A percentile compares a stretch with the other conserved stretches of the same genome.
Evolutionary conservation across 2,888 invertebrate genomes (phyloP).

Genomic region (Sphaerophoria taeniata): DNA sequence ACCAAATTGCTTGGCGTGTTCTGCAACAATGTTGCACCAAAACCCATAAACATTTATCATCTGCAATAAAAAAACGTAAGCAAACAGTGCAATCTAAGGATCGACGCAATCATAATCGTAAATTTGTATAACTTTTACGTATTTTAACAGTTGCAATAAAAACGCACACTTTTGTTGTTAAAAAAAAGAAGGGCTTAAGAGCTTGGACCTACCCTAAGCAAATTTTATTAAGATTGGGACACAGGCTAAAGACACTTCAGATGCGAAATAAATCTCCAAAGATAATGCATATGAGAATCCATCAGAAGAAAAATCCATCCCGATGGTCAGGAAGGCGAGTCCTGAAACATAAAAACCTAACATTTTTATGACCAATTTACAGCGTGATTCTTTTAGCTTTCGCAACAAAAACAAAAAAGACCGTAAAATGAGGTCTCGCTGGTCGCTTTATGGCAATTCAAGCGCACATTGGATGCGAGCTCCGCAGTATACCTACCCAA

Average conservation of each 20-base stretch:
- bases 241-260: slow-evolving; percentile 36
- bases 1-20: slow-evolving; percentile 60
- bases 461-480: slow-evolving; percentile 70
- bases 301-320: slow-evolving; percentile 59
- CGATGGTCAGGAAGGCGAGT: background rate
- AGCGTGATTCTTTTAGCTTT: slow-evolving; percentile 20
- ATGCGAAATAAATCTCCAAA: slow-evolving; percentile 59
- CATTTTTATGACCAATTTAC: slow-evolving; percentile 70
- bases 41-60: background rate
- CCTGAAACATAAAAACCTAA: slow-evolving; percentile 34
- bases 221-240: slow-evolving; percentile 23
- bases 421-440: slow-evolving; percentile 48
- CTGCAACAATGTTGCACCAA: slow-evolving; percentile 67
- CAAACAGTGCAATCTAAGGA: slow-evolving; percentile 27
- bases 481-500: slow-evolving; percentile 37
- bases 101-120: slow-evolving; percentile 58
- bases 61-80: slow-evolving; percentile 11
- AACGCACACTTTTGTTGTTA: slow-evolving; percentile 67
- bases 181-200: slow-evolving; percentile 21
- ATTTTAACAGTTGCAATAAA: slow-evolving; percentile 65
- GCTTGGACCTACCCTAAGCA: background rate
- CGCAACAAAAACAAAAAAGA: slow-evolving; percentile 20
- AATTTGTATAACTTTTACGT: slow-evolving; percentile 54
- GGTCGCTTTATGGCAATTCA: slow-evolving; percentile 60
- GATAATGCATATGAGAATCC: slow-evolving; percentile 50